phyloP scores from a whole-genome alignment of 2,888 invertebrate species.

The Heliothis peltigera region DNA sequence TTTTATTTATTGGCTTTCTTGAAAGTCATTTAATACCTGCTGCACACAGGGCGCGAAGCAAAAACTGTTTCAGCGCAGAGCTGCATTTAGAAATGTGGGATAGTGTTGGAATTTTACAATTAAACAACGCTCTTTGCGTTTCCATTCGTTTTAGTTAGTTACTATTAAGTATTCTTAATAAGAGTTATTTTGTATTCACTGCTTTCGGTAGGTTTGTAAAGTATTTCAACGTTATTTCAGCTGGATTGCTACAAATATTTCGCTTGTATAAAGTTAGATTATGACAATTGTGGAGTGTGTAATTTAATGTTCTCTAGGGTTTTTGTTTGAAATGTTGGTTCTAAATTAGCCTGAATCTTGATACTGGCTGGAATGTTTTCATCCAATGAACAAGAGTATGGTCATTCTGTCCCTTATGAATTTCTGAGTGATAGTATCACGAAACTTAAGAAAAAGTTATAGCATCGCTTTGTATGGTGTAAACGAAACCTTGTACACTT shows the following conservation, averaged over 20 bases:
- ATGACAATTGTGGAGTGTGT: no score
- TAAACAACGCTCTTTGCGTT: background rate
- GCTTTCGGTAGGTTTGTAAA: background rate
- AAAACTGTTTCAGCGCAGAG: conserved; percentile 2
- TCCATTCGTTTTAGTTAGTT: background rate
- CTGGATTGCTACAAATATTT: no score
- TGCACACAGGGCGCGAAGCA: conserved; percentile 24
- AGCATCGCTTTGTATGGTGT: conserved; percentile 9
- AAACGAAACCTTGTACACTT: background rate
- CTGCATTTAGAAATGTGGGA: background rate
- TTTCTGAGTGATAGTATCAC: background rate
- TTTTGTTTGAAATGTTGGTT: no score
- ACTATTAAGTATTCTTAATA: background rate
- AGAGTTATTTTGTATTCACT: background rate
- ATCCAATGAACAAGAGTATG: background rate
- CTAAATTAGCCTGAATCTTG: no score
- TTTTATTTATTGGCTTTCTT: conserved; percentile 75
- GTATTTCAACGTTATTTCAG: no score
- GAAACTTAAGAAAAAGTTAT: conserved; percentile 1
- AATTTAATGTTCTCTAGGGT: no score
- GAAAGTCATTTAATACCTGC: conserved; percentile 63
- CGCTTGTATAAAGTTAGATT: no score
- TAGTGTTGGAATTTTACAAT: background rate
- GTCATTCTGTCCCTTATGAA: background rate
- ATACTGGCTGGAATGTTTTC: background rate